phyloP scores from a whole-genome alignment of 2,888 invertebrate species.

The Xylota sylvarum region DNA sequence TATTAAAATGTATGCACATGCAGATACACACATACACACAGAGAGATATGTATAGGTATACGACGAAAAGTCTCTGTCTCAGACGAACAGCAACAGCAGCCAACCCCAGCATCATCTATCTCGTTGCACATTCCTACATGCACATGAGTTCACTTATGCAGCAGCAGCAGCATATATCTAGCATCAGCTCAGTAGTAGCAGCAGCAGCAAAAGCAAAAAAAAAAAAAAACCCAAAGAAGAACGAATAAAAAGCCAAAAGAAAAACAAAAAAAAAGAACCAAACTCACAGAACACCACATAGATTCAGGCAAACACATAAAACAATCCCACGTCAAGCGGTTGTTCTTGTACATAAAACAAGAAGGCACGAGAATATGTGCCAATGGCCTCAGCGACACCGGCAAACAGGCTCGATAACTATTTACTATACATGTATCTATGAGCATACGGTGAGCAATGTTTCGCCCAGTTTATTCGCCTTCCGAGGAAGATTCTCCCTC shows the following conservation, averaged over 20 bases:
- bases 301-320: conserved; percentile 73
- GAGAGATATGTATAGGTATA: too few species aligned
- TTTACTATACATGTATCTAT: conserved; percentile 70
- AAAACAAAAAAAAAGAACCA: conserved; percentile 34
- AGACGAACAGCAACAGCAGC: conserved; percentile 65
- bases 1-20: conserved; percentile 75
- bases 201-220: conserved; percentile 17
- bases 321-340: conserved; percentile 77
- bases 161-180: conserved; percentile 40
- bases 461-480: conserved; percentile 77
- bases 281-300: conserved; percentile 46
- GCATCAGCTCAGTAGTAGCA: conserved; percentile 26
- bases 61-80: conserved; percentile 62
- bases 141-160: conserved; percentile 63
- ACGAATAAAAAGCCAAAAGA: conserved; percentile 69
- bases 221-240: conserved; percentile 33
- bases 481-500: conserved; percentile 50
- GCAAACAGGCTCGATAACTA: conserved; percentile 77
- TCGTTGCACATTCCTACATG: conserved; percentile 73
- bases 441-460: conserved; percentile 59
- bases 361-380: conserved; percentile 79
- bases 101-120: conserved; percentile 61
- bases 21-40: conserved; percentile 34
- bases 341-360: conserved; percentile 78
- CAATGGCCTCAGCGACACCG: conserved; percentile 80